Base-by-base conservation (phyloP, 2,888 invertebrate genomes). In the Drosophila trichaetosa region DNA sequence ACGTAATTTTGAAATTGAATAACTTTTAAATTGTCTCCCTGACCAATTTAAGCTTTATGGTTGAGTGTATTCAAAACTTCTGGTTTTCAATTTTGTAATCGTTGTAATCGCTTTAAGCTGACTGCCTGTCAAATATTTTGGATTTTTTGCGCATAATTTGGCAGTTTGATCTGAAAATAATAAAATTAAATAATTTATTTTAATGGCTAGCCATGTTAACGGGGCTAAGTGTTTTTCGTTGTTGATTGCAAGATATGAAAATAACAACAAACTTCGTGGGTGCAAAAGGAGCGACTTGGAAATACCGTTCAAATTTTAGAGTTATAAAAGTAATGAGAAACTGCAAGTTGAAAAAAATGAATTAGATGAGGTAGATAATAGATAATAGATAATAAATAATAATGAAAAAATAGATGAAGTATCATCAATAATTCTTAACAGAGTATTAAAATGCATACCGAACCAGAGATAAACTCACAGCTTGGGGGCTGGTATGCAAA, bases 201-300 rank as follows among this genome's bases (percentile, higher is more conserved):
- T 75, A 87, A 85, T 87, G 83, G 70, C 73, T 63, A 58, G 59
- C 48, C 73, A 68, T 63, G 77, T 69, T 88, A 89, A 87, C 87
- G 87, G 82, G 89, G 87, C 80, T 89, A 89, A 89, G 89, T 89
- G 89, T 78, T 90, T 89, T 89, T 86, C 75, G 91, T 62, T 89
- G 89, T 89, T 74, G 80, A 86, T 69, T 78, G 73, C 78, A 73
- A 70, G 61, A 69, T 52, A 49, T 59, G 29, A 60, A 66, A 70
- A 53, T 46, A 63, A 36, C 61, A 36, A 48, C 40, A 36, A 27
- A 64, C 33, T 51, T 29, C 16, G 40, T 48, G 21, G 24, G 27
- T 13, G 18, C 27, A 46, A 34, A 8, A 21, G 24, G 31, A 21
- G 34, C 21, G 54, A 48, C 63, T 21, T 2, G 13, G 0, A 33